Base-by-base conservation (phyloP, 2,113 vertebrate genomes). In the Anguilla japonica region DNA sequence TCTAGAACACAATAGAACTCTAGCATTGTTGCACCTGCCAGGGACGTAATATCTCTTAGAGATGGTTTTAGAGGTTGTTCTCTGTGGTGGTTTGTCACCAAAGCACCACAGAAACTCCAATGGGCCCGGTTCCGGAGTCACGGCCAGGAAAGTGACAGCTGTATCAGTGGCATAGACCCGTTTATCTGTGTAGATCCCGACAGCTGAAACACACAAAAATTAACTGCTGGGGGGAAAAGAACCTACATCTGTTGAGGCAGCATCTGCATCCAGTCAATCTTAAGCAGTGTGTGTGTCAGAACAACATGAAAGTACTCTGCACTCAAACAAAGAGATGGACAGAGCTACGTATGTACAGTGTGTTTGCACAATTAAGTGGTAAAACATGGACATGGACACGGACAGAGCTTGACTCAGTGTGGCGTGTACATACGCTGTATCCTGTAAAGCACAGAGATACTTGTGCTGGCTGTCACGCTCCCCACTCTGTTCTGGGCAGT, bases 21-120 rank as follows among this genome's bases (percentile, higher is more conserved):
- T 14, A 60, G 13, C 2, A 5, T 14, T 60, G 18, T 41, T 63
- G 0, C 80, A 96, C 97, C 94, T 92, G 81, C 91, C 91, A n/a
- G 96, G 95, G 83, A 88, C 18, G 13, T 60, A 3, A 40, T 95
- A 95, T 93, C 88, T 92, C 88, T 91, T 96, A 40, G 80, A 89
- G 87, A 96, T 22, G 5, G 81, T 91, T 79, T 92, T 95, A 15
- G 87, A 93, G 4, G 90, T 81, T 14, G 94, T 96, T 87, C 86
- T 92, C 87, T 90, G 46, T 16, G 93, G 90, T 5, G 16, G 87
- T 0, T 91, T 90, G 60, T 96, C 94, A 87, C 95, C 96, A 87
- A 97, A 97, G 87, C 91, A 71, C 97, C 97, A 97, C 0, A 92
- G 15, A 82, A 97, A 95, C 75, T 95, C 92, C 50, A 94, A 75